Conservation (phyloP, 2,888 invertebrate genomes). For the Drosophila subquinaria region DNA sequence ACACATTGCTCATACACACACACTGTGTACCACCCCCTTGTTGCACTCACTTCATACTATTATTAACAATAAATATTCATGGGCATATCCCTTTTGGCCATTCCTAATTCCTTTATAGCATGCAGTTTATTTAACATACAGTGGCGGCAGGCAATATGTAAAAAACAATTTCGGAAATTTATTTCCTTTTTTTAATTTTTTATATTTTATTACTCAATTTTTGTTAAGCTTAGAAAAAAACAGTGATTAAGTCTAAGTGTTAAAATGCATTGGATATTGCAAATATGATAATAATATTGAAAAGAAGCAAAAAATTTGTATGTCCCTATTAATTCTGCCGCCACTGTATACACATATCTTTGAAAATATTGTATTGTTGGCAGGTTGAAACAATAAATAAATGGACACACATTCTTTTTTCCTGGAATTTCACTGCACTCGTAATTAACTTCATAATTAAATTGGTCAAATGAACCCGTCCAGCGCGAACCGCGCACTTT, state of each 20-base stretch:
- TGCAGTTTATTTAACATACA: slow-evolving; percentile 5
- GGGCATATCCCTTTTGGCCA: slow-evolving; percentile 15
- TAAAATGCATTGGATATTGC: no score
- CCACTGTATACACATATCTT: slow-evolving; percentile 3
- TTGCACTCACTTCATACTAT: neutral
- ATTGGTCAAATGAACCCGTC: slow-evolving; percentile 63
- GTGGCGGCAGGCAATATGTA: no score
- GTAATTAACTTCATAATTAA: slow-evolving; percentile 72
- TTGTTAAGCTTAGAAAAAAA: no score
- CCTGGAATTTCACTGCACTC: slow-evolving; percentile 56
- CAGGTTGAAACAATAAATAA: slow-evolving; percentile 54
- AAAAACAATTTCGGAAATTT: no score
- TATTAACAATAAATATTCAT: slow-evolving; percentile 34
- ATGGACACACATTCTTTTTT: slow-evolving; percentile 50
- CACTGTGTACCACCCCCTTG: neutral
- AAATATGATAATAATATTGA: no score
- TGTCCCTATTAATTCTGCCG: no score
- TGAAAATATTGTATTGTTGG: slow-evolving; percentile 48
- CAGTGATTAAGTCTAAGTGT: no score
- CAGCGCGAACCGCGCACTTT: slow-evolving; percentile 26
- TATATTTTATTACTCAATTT: no score
- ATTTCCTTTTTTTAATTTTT: no score
- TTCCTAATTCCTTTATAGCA: slow-evolving; percentile 14
- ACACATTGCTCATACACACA: slow-evolving; percentile 18
- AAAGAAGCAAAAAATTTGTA: no score